Evolutionary conservation across 2,113 vertebrate genomes (phyloP).

Genomic region (Okapia johnstoni): DNA sequence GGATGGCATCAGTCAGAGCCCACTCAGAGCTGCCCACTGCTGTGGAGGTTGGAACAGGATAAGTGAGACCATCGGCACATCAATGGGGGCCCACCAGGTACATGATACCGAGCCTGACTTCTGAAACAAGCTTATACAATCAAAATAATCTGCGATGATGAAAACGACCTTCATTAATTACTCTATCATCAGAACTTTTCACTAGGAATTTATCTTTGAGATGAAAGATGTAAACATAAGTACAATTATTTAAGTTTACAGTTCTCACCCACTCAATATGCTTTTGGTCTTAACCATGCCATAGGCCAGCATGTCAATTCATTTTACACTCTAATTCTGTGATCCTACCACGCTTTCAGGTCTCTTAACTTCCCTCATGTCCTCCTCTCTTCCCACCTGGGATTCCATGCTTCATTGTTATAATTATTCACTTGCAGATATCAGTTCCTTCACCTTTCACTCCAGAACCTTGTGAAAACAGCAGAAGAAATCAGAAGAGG

Average conservation of each 20-base stretch:
- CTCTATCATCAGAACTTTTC: neutral
- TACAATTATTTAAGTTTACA: neutral
- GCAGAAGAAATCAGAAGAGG: neutral
- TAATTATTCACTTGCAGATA: neutral
- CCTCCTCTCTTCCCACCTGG: neutral
- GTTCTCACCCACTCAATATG: neutral
- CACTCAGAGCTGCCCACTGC: no score
- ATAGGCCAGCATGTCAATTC: neutral
- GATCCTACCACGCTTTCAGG: no score
- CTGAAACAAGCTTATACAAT: neutral
- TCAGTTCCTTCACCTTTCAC: neutral
- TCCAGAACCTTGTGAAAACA: neutral
- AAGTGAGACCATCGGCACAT: accelerated
- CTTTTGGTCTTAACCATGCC: neutral
- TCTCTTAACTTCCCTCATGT: neutral
- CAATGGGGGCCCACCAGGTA: no score
- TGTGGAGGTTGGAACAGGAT: neutral
- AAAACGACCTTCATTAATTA: neutral
- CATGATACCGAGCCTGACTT: neutral
- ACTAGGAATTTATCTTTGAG: neutral
- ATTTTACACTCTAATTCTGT: neutral
- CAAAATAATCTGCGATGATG: neutral
- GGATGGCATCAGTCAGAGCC: neutral
- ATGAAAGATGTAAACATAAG: neutral
- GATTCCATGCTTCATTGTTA: neutral